These are phyloP conservation scores for Notarius quadriscutis DNA, from an alignment of 2,113 vertebrate genomes.

Conservation along the genomic window DNA sequence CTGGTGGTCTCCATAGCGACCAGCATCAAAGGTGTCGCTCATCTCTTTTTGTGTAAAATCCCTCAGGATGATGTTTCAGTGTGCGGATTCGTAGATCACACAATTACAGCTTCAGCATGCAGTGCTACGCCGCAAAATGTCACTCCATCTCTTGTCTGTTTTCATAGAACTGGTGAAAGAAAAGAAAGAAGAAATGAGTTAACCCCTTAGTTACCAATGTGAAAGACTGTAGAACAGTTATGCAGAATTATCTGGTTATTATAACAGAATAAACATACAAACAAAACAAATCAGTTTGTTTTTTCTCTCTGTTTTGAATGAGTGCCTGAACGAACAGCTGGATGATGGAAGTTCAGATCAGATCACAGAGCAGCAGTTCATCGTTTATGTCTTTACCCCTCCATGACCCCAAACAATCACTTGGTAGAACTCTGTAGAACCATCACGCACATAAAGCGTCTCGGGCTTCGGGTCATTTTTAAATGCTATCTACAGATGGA, in stretches of 20 bases:
- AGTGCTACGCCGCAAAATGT: background rate
- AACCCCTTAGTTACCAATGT: no score
- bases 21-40: conserved; percentile 20
- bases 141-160: background rate
- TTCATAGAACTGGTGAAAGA: no score
- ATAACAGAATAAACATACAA: background rate
- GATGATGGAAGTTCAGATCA: background rate
- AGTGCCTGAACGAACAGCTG: background rate
- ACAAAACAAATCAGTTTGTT: background rate
- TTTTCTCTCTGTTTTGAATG: background rate
- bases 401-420: conserved; percentile 24
- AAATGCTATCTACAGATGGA: background rate
- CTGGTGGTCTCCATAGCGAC: conserved; percentile 50
- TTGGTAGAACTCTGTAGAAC: background rate
- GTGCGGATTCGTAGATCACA: conserved; percentile 6
- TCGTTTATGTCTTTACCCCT: conserved; percentile 13
- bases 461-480: background rate
- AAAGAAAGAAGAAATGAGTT: background rate
- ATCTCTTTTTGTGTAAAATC: conserved; percentile 15
- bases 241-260: background rate
- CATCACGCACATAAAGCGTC: background rate
- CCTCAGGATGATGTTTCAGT: background rate
- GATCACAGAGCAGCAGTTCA: background rate
- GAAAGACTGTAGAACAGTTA: no score
- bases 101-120: background rate